Percentiles rank a stretch among this genome's conserved stretches.
phyloP scores from a whole-genome alignment of 2,113 vertebrate genomes.

The Kryptolebias marmoratus region DNA sequence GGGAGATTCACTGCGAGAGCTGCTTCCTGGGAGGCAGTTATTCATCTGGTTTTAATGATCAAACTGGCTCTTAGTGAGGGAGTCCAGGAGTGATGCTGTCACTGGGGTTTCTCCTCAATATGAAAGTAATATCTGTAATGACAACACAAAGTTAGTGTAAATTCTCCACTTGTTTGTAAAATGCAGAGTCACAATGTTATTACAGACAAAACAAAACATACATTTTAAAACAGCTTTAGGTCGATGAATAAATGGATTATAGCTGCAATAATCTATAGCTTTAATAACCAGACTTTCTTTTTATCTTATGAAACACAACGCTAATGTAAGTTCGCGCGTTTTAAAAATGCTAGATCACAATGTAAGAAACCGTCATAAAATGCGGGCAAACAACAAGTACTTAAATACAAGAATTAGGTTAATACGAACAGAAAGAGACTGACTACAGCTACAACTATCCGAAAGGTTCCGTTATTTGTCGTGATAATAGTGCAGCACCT shows the following conservation, averaged over 20 bases:
- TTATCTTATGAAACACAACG: neutral
- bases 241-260: too few species aligned
- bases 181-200: neutral
- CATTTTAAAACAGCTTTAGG: too few species aligned
- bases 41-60: constrained; percentile 47
- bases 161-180: neutral
- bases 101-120: neutral
- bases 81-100: constrained; percentile 11
- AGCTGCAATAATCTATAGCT: too few species aligned
- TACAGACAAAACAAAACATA: neutral
- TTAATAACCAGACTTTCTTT: too few species aligned
- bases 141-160: constrained; percentile 1
- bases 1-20: constrained; percentile 37
- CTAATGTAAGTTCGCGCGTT: neutral
- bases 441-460: neutral
- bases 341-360: neutral
- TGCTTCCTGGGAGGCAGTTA: constrained; percentile 27
- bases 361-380: neutral
- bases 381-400: neutral
- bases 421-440: neutral
- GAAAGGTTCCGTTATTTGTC: neutral
- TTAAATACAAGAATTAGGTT: neutral
- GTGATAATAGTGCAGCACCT: constrained; percentile 19
- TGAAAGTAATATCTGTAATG: constrained; percentile 28
- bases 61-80: constrained; percentile 8